Percentiles rank a stretch among this genome's conserved stretches.
Evolutionary conservation across 2,113 vertebrate species (phyloP).

Genomic region (Malaclemys terrapin): DNA sequence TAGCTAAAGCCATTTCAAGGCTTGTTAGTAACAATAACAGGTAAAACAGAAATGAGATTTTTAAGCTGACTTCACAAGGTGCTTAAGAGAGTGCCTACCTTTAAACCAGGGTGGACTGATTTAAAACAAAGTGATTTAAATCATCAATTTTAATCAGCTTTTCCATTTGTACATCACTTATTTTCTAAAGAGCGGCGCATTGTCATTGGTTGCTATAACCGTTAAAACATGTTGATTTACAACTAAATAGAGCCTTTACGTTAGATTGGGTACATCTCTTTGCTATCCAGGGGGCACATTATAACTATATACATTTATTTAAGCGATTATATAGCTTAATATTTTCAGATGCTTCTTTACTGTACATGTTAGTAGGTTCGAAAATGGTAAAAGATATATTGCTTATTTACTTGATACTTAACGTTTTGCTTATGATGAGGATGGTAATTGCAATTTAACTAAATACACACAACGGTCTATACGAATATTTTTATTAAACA

Average conservation of each 20-base stretch:
- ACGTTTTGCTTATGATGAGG: background rate
- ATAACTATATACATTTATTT: background rate
- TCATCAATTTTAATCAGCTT: background rate
- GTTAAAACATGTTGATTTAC: background rate
- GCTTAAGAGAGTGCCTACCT: background rate
- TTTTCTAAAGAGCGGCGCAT: background rate
- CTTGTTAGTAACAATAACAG: background rate
- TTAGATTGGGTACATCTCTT: background rate
- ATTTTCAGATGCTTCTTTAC: background rate
- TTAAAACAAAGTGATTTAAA: background rate
- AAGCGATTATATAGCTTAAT: background rate
- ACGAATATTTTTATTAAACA: background rate
- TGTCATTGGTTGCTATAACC: background rate
- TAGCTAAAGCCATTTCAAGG: background rate
- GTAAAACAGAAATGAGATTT: background rate
- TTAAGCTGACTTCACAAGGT: background rate
- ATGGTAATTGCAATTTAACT: background rate
- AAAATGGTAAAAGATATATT: background rate
- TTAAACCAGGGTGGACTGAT: background rate
- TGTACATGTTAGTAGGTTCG: background rate
- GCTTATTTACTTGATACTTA: background rate
- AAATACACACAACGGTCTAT: background rate
- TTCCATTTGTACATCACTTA: background rate
- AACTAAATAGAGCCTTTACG: background rate
- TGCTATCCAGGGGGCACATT: background rate